Base-by-base conservation (phyloP, 2,888 invertebrate species). In the Creontiades dilutus region DNA sequence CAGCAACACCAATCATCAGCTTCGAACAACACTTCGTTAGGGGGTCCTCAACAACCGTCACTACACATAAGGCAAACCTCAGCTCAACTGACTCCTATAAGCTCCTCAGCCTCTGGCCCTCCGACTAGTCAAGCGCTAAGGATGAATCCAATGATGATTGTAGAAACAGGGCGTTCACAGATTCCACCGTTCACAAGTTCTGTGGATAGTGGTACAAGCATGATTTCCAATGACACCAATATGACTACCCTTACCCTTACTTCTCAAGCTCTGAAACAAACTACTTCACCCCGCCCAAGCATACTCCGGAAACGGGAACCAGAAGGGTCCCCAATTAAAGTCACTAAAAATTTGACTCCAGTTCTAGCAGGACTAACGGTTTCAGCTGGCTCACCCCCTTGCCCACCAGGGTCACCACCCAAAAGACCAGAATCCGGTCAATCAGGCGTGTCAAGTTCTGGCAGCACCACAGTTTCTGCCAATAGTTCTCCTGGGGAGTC, bases 401-500 rank as follows among this genome's bases (percentile, higher is more conserved):
- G 91, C 47, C 52, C 37, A 57, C 89, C 78, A n/a, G 46, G 46
- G 1, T 89, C 89, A 13, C 85, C 85, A n/a, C 92, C 90, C 78
- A 92, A 92, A 48, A 90, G 92, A 75, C 92, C 92, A 0, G 92
- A 92, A 80, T 91, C 92, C 3, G 92, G 92, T 12, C 90, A 91
- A 23, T 91, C 91, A 11, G 90, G 90, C 14, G 85, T 88, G 0
- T 92, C 91, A 55, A 94, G 23, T 91, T 94, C 94, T n/a, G 97
- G 97, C 12, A 97, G 97, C 86, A 97, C 97, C 3, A 98, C 97
- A 0, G 96, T 97, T 82, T 97, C 97, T 11, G 97, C 97, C 0
- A 96, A 97, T 28, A 97, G 97, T 0, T 97, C 97, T 86, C 97
- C 97, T 0, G 96, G 96, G 68, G 91, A 91, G 28, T 90, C 91